Evolutionary conservation across 2,797 vertebrate species (phyloP), one percentile per base, ranked within the genome.

Genomic region (Phylloscopus collybita): DNA sequence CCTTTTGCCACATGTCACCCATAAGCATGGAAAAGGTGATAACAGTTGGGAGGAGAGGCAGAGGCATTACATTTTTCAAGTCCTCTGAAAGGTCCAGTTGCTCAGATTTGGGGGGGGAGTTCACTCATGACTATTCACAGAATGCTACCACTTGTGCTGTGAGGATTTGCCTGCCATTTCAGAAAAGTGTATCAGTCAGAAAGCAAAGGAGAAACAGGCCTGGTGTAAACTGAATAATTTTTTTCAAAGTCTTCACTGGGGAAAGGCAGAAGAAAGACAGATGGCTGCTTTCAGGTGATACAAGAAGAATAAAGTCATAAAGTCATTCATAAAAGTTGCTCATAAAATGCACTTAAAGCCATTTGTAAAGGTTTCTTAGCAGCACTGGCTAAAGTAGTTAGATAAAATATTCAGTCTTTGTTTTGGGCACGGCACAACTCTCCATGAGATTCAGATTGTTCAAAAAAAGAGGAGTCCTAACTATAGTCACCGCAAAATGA

Each of bases 1-100:
- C 44, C 29, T 89, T 21, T 89, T 49, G 26, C 29, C 50, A 80
- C 54, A 11, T 9, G 5, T 40, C 49, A 14, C 29, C 59, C 19
- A 6, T 27, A 38, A 90, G 21, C 65, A 71, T 64, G 44, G 82
- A 74, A 60, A 74, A 87, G n/a, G 36, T 57, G 44, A 15, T 30
- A 96, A 80, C 47, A 80, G 42, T 36, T 96, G 56, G 49, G 32
- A 90, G 27, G 44, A 85, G n/a, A 88, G 56, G 73, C 56, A 93
- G 57, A 80, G 21, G 38, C 20, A 80, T 21, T 69, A 26, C 38
- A 81, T 86, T 88, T 96, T 96, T 85, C 29, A 84, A 90, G 45
- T 53, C 57, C 44, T 50, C 44, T 94, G 81, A 67, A 76, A 74
- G 34, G 54, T 60, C 45, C 30, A 67, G 49, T 82, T 89, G 69